A percentile compares a stretch with the other conserved stretches of the same genome.
These are phyloP conservation scores for Eudemis profundana DNA, from an alignment of 2,888 invertebrate species.

Conservation along the genomic window DNA sequence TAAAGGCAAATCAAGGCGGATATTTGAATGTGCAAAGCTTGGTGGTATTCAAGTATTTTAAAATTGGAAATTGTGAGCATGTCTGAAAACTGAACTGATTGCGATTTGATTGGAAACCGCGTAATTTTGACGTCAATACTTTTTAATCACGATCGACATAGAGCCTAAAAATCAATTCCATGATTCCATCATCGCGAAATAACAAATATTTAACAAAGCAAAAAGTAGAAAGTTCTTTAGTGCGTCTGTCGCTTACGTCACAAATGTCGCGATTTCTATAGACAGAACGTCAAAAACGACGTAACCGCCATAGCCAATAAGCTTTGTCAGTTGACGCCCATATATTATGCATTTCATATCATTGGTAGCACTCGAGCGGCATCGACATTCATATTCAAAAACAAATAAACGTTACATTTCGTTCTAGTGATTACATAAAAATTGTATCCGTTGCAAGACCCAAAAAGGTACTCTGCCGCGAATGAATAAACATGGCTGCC, in stretches of 20 bases:
- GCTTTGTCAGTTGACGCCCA: conserved; percentile 1
- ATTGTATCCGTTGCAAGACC: conserved; percentile 45
- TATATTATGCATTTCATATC: conserved; percentile 37
- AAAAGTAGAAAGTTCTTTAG: neutral
- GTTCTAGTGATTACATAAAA: conserved; percentile 49
- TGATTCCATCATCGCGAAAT: neutral
- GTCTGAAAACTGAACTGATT: neutral
- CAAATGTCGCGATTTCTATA: neutral
- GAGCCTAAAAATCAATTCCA: neutral
- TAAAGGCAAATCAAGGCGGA: too few relatives aligned
- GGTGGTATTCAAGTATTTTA: neutral
- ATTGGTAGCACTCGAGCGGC: conserved; percentile 37
- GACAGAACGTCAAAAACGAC: neutral
- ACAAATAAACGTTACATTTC: conserved; percentile 49
- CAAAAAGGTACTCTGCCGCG: conserved; percentile 46
- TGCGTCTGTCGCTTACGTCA: neutral
- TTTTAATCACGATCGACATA: neutral
- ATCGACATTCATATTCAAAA: conserved; percentile 41
- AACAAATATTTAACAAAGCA: neutral
- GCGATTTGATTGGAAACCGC: neutral
- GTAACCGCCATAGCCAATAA: neutral
- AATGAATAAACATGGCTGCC: conserved; percentile 47
- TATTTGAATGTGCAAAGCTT: too few relatives aligned
- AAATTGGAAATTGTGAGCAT: neutral
- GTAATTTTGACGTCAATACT: neutral